Evolutionary conservation across 2,113 vertebrate species (phyloP).

Genomic region (Panthera uncia): DNA sequence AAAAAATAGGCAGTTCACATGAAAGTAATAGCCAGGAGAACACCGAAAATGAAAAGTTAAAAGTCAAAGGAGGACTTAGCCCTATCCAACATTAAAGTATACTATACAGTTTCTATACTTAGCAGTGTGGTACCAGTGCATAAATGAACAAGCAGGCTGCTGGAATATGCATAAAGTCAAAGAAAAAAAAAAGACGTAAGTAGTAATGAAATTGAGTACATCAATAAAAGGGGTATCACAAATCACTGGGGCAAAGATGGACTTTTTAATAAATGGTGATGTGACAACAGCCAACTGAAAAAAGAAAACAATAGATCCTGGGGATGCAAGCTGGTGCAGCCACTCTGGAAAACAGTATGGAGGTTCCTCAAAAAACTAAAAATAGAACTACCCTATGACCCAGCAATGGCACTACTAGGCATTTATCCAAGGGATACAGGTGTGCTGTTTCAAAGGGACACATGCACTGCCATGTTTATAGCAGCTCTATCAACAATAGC

Average conservation of each 20-base stretch:
- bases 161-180: background rate
- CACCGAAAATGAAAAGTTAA: background rate
- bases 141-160: background rate
- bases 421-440: too few species aligned
- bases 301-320: background rate
- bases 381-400: too few species aligned
- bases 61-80: background rate
- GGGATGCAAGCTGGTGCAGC: too few species aligned
- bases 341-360: too few species aligned
- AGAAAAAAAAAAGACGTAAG: background rate
- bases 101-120: background rate
- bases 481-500: too few species aligned
- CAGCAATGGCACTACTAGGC: too few species aligned
- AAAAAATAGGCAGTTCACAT: background rate
- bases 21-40: background rate
- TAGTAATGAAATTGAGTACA: background rate
- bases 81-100: background rate
- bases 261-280: background rate
- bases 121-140: background rate
- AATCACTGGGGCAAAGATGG: background rate
- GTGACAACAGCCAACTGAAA: background rate
- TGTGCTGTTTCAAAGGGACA: too few species aligned
- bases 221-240: background rate
- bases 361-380: too few species aligned
- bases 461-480: too few species aligned